Percentiles rank a stretch among this genome's conserved stretches.
phyloP scores from a whole-genome alignment of 2,113 vertebrate genomes.

The Labeo catla region DNA sequence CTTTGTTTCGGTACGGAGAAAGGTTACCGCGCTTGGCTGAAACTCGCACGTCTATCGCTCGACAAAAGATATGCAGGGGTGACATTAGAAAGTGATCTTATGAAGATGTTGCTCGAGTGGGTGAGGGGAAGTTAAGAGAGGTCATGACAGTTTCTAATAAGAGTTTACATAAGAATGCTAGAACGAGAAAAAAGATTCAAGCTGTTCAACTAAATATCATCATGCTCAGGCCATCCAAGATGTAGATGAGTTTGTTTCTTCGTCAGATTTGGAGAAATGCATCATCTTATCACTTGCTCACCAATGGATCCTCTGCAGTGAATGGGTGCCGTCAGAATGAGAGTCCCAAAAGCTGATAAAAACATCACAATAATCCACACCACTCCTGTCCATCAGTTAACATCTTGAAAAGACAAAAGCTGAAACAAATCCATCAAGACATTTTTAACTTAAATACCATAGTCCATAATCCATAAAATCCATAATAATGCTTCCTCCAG shows the following conservation, averaged over 20 bases:
- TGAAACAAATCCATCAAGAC: neutral
- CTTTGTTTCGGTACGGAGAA: constrained; percentile 56
- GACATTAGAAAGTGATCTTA: constrained; percentile 67
- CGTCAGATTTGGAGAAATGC: neutral
- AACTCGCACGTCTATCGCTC: constrained; percentile 55
- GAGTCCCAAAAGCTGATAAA: neutral
- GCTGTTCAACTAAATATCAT: neutral
- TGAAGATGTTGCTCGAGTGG: constrained; percentile 52
- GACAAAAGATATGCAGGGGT: constrained; percentile 64
- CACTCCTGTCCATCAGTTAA: neutral
- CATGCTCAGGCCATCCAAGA: neutral
- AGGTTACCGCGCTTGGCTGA: constrained; percentile 58
- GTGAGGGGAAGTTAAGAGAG: neutral
- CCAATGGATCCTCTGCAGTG: neutral
- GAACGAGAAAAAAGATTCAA: no score
- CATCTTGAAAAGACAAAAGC: neutral
- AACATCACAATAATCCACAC: neutral
- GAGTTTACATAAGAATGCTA: neutral
- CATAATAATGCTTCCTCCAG: no score
- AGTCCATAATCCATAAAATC: no score
- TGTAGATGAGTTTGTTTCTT: neutral
- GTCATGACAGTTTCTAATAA: neutral
- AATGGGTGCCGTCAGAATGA: neutral
- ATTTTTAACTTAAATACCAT: no score
- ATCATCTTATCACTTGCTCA: neutral